Conservation (phyloP, 2,888 invertebrate genomes). For the Spodoptera picta region DNA sequence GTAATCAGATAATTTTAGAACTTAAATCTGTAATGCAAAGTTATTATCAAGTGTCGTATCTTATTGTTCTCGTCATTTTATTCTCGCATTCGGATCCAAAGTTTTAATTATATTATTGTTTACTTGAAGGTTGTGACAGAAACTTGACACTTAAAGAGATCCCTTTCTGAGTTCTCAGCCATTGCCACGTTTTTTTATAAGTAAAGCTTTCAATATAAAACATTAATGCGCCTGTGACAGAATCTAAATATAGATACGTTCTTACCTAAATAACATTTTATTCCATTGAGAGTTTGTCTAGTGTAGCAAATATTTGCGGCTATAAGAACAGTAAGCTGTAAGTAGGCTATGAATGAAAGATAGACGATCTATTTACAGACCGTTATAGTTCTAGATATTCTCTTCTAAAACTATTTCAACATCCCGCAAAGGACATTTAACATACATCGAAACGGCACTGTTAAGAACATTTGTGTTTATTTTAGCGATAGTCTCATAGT, state of each 20-base stretch:
- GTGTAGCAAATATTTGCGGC: too few relatives aligned
- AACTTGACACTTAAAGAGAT: slow-evolving; percentile 24
- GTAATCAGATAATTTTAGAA: slow-evolving; percentile 15
- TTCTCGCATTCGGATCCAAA: slow-evolving; percentile 14
- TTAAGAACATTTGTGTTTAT: neutral
- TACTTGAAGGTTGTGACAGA: slow-evolving; percentile 28
- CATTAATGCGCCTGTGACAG: neutral
- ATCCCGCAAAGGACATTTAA: too few relatives aligned
- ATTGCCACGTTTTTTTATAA: slow-evolving; percentile 7
- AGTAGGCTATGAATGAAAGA: too few relatives aligned
- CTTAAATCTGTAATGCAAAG: slow-evolving; percentile 12
- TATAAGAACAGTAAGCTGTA: too few relatives aligned
- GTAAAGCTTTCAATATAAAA: slow-evolving; percentile 1
- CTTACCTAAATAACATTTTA: too few relatives aligned
- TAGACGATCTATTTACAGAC: too few relatives aligned
- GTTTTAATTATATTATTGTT: slow-evolving; percentile 52
- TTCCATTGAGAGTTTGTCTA: too few relatives aligned
- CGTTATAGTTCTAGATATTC: too few relatives aligned
- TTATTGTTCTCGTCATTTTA: slow-evolving; percentile 40
- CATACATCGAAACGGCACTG: too few relatives aligned
- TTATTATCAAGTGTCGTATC: slow-evolving; percentile 22
- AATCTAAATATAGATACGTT: too few relatives aligned
- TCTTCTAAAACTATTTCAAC: too few relatives aligned
- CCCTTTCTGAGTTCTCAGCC: slow-evolving; percentile 7
- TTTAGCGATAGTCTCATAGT: neutral